These are phyloP conservation scores for Gryllus longicercus DNA, from an alignment of 2,888 invertebrate genomes.

Conservation along the genomic window DNA sequence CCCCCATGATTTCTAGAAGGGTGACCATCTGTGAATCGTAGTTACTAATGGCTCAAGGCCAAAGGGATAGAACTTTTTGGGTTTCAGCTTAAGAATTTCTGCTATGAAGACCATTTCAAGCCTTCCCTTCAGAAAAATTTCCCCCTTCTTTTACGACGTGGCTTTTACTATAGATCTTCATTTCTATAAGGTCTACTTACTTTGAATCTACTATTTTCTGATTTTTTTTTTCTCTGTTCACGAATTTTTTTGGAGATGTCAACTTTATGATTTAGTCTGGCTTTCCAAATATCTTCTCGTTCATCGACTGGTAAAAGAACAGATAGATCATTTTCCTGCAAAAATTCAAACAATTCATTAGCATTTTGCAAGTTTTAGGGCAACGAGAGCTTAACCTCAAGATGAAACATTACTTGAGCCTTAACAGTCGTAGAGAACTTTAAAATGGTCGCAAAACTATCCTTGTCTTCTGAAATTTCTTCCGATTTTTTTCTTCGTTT, in stretches of 20 bases:
- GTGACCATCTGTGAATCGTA: no score
- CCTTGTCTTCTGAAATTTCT: slow-evolving; percentile 47
- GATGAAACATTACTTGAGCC: slow-evolving; percentile 53
- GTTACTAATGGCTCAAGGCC: no score
- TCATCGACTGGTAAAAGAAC: slow-evolving; percentile 46
- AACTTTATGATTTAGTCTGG: slow-evolving; percentile 49
- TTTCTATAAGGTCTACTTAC: slow-evolving; percentile 20
- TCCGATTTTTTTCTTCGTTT: slow-evolving; percentile 64
- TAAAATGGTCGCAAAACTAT: slow-evolving; percentile 57
- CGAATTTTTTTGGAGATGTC: slow-evolving; percentile 47
- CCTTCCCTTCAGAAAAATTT: no score
- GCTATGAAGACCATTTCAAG: no score
- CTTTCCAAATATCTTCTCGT: slow-evolving; percentile 46
- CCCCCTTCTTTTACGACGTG: no score
- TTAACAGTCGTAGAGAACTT: slow-evolving; percentile 71
- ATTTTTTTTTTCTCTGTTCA: slow-evolving; percentile 45
- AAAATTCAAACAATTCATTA: background rate
- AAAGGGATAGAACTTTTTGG: no score
- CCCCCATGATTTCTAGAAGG: no score
- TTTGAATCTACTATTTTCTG: slow-evolving; percentile 53
- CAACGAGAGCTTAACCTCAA: no score
- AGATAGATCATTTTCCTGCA: slow-evolving; percentile 39
- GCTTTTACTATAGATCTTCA: no score
- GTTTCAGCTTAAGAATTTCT: no score
- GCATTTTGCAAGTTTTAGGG: background rate